Evolutionary conservation across 92 coral and sea anemone genomes (phyloP).

Genomic region (Pocillopora grandis): DNA sequence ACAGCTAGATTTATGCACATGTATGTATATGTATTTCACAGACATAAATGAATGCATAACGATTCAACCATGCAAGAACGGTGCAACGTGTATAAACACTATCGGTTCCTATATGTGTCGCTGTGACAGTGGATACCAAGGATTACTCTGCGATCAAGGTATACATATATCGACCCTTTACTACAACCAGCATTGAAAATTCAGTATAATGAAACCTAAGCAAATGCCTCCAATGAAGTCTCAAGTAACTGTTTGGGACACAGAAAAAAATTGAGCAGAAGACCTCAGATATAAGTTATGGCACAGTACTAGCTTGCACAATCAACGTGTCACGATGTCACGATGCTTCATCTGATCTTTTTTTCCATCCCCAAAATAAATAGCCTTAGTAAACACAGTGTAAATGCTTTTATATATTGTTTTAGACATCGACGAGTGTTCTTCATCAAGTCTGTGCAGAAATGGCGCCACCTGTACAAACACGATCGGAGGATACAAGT

Average conservation of each 20-base stretch:
- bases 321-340: no score
- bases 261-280: no score
- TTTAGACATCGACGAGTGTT: slow-evolving; percentile 31
- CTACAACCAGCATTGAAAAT: neutral
- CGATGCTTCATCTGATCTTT: no score
- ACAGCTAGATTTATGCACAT: neutral
- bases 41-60: slow-evolving; percentile 43
- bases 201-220: neutral
- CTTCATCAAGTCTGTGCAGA: slow-evolving; percentile 20
- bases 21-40: neutral
- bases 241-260: no score
- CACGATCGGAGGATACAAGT: slow-evolving; percentile 24
- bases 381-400: neutral
- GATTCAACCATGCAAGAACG: slow-evolving; percentile 41
- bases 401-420: neutral
- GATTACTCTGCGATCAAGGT: slow-evolving; percentile 15
- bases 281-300: no score
- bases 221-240: no score
- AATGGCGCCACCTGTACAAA: slow-evolving; percentile 27
- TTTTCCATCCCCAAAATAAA: no score
- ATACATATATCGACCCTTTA: neutral
- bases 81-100: slow-evolving; percentile 26
- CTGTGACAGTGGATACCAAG: slow-evolving; percentile 34
- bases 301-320: no score
- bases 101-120: slow-evolving; percentile 34